Base-by-base conservation (phyloP, 2,797 vertebrate species). In the Megaceryle alcyon region DNA sequence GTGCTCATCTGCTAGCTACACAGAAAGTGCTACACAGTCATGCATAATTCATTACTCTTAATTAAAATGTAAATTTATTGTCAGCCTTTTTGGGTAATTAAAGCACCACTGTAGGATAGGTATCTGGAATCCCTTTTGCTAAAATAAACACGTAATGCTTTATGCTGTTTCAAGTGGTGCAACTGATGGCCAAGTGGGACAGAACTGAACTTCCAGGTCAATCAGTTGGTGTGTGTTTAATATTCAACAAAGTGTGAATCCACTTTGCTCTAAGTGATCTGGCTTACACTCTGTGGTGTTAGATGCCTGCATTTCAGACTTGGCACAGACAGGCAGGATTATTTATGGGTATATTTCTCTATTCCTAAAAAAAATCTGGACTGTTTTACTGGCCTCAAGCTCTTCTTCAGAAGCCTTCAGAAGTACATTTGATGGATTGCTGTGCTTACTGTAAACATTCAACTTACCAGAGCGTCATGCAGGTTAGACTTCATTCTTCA, bases 21-120 rank as follows among this genome's bases (percentile, higher is more conserved):
- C 15, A 77, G 57, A 92, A 63, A 59, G 19, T 41, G 31, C 48
- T 70, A 56, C 29, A 46, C 54, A 56, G 7, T 92, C 93, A 93
- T 84, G 72, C 43, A 90, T 95, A 94, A 96, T 95, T 97, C 89
- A 92, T 97, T 86, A 33, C 54, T 90, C 82, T 95, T 88, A 95
- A 96, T 97, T 94, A 97, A 97, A 97, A 97, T 94, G 87, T 95
- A 94, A 93, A 96, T 87, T 69, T 61, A 48, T 88, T 23, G 20
- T 82, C 92, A 91, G 66, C 44, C 37, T 95, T 93, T 94, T 88
- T 13, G 26, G n/a, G 83, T 84, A 88, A 96, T 96, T 94, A 92
- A 95, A 94, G 28, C 80, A 31, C 64, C 29, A 22, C 70, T 82
- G 71, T 60, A 87, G 69, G 82, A 90, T 26, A 37, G 9, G 16